These are phyloP conservation scores for Ardeotis arabs DNA, from an alignment of 2,113 vertebrate species.

Conservation along the genomic window DNA sequence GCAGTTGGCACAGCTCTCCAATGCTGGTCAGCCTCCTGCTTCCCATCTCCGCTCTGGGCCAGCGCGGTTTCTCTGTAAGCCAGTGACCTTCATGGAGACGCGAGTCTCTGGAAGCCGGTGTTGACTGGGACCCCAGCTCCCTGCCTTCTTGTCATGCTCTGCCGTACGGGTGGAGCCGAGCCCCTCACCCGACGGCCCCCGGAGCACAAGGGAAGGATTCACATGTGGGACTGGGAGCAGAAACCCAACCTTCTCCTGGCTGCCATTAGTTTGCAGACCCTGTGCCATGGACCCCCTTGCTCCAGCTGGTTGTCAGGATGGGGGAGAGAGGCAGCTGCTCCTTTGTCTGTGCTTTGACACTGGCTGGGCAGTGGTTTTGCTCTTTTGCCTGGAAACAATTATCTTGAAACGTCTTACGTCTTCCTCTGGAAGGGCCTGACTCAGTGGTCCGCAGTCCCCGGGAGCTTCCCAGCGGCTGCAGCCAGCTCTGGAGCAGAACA, in stretches of 20 bases:
- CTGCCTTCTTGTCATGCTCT: not conserved
- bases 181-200: not conserved
- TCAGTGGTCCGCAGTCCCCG: slow-evolving; percentile 33
- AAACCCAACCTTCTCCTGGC: not conserved
- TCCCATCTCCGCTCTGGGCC: not conserved
- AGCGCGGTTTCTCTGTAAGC: not conserved
- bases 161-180: not conserved
- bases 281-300: not conserved
- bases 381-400: slow-evolving; percentile 40
- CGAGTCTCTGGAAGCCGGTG: not conserved
- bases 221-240: not conserved
- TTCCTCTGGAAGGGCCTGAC: slow-evolving; percentile 11
- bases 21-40: fast-evolving
- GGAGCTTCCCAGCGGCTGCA: not conserved
- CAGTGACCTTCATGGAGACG: not conserved
- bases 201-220: not conserved
- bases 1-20: not conserved
- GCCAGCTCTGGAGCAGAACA: not conserved
- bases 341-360: slow-evolving; percentile 15
- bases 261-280: not conserved
- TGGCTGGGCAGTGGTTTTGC: not conserved
- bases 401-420: not conserved
- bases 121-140: not conserved
- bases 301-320: not conserved
- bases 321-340: slow-evolving; percentile 21